phyloP scores from a whole-genome alignment of 2,113 vertebrate species.

The Zosterops pallidus region DNA sequence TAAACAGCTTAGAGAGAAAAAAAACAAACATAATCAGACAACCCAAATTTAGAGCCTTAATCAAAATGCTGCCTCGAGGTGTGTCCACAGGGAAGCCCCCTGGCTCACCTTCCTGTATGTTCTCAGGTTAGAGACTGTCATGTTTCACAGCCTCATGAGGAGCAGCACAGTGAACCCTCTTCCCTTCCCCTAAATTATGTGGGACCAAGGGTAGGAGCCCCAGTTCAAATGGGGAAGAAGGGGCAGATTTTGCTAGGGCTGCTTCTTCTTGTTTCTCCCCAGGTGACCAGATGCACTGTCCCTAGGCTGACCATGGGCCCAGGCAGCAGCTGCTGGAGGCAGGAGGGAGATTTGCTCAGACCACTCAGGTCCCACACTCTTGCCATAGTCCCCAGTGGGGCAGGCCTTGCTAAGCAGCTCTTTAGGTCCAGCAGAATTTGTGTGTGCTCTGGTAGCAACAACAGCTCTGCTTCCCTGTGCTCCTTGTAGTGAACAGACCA shows the following conservation, averaged over 20 bases:
- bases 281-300: neutral
- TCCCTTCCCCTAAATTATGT: neutral
- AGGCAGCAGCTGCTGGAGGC: neutral
- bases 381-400: neutral
- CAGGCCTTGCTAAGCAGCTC: neutral
- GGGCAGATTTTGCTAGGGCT: neutral
- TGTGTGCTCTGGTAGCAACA: neutral
- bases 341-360: neutral
- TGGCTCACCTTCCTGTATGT: no score
- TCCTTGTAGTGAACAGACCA: fast-evolving
- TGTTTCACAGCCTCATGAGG: neutral
- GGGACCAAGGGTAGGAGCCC: neutral
- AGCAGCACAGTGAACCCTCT: neutral
- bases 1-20: constrained; percentile 45
- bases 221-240: neutral
- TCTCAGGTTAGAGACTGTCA: neutral
- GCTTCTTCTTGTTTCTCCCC: neutral
- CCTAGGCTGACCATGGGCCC: neutral
- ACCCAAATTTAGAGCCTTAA: neutral
- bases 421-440: neutral
- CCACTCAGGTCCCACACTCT: neutral
- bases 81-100: neutral
- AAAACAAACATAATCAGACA: neutral
- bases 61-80: neutral
- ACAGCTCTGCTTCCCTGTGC: neutral